Base-by-base conservation (phyloP, 2,113 vertebrate genomes). In the Anseranas semipalmata region DNA sequence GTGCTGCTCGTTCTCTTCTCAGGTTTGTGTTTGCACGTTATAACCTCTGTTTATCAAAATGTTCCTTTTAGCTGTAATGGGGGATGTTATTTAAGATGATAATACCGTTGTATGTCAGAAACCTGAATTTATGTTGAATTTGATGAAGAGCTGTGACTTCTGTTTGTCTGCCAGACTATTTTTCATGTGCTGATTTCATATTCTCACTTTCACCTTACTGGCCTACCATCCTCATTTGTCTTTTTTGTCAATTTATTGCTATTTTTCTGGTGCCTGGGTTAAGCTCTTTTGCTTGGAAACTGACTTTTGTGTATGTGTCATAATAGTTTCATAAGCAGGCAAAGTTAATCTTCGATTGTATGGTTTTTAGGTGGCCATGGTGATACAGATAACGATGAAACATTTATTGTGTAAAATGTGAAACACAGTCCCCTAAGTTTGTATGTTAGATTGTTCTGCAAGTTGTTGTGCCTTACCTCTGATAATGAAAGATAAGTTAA, bases 31-130 rank as follows among this genome's bases (percentile, higher is more conserved):
- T 71, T 63, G 70, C 8, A 65, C 39, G 80, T n/a, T 75, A 73
- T 83, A 83, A 77, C n/a, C 75, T 83, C 68, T 52, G 68, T 52
- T 72, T 62, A 80, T 80, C 52, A 75, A 86, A 93, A 91, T 82
- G 62, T 94, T 92, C 79, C 53, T 71, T 68, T 75, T 55, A 68
- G 76, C 67, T 82, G 78, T 87, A 92, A 80, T 75, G 78, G 95
- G 92, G 93, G 76, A 82, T 71, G 13, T 62, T 79, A 55, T 39
- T 72, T 37, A 24, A 94, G 43, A 92, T 84, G 59, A 30, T 39
- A 53, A 72, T 53, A 72, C 48, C 20, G 13, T 59, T 48, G 35
- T 37, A 37, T 46, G 21, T 33, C 66, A 71, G 65, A 46, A n/a
- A 68, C 25, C 30, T 82, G 59, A 62, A 63, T 79, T 48, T 72